A percentile compares a stretch with the other conserved stretches of the same genome.
Evolutionary conservation across 2,888 invertebrate genomes (phyloP).

Genomic region (Ochlodes sylvanus): DNA sequence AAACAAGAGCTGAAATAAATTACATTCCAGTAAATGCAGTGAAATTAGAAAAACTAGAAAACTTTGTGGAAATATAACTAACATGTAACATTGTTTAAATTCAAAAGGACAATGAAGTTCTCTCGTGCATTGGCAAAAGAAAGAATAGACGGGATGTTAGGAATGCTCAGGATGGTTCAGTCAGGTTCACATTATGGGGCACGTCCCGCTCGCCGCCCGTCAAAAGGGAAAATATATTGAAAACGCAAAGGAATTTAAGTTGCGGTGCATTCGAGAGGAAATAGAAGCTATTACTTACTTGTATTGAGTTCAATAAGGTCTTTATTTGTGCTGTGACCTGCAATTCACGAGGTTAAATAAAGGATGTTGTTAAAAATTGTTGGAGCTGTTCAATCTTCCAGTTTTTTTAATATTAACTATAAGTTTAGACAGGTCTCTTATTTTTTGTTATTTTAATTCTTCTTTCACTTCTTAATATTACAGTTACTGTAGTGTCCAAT

Average conservation of each 20-base stretch:
- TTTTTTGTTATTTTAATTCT: no score
- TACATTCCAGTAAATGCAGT: no score
- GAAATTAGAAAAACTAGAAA: no score
- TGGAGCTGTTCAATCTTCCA: no score
- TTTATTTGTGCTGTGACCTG: background rate
- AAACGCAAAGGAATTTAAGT: slow-evolving; percentile 58
- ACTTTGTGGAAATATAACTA: background rate
- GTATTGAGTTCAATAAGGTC: background rate
- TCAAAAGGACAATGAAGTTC: background rate
- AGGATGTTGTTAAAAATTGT: no score
- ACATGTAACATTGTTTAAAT: background rate
- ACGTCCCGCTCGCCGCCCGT: slow-evolving; percentile 47
- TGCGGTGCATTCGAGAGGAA: slow-evolving; percentile 42
- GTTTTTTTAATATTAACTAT: no score
- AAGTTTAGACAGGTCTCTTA: no score
- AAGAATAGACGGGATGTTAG: background rate
- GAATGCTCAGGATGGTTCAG: background rate
- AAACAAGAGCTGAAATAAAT: no score
- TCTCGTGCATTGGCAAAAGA: background rate
- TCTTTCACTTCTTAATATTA: no score
- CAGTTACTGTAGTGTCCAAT: no score
- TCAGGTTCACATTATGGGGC: background rate
- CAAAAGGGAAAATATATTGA: slow-evolving; percentile 59
- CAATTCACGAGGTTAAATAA: background rate
- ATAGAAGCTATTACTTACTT: background rate